These are phyloP conservation scores for Syrrhaptes paradoxus DNA, from an alignment of 2,113 vertebrate genomes.

Conservation along the genomic window DNA sequence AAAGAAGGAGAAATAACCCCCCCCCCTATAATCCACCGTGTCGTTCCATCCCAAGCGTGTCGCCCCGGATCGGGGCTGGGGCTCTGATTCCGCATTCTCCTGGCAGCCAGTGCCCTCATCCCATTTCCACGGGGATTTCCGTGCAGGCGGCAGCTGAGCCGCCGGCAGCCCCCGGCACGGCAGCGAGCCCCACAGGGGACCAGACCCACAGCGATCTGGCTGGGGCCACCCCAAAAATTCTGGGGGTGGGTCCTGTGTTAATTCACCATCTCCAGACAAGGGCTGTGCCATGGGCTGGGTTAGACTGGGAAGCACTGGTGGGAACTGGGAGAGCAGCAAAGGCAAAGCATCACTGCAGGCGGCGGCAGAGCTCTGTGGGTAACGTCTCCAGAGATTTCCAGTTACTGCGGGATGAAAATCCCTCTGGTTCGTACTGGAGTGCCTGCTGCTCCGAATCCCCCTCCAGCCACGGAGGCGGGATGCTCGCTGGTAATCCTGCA, in stretches of 20 bases:
- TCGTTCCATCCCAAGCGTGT: conserved; percentile 61
- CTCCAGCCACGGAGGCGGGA: conserved; percentile 27
- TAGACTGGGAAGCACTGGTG: not conserved
- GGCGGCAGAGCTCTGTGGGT: not conserved
- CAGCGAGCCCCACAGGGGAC: not conserved
- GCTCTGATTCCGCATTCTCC: conserved; percentile 71
- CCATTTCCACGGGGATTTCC: conserved; percentile 76
- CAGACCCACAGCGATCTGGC: fast-evolving
- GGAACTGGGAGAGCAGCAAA: not conserved
- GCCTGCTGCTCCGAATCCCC: conserved; percentile 7
- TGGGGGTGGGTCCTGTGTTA: not conserved
- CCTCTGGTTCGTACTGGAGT: not conserved
- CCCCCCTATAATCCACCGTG: conserved; percentile 5
- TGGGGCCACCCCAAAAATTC: not conserved
- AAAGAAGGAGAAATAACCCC: conserved; percentile 51
- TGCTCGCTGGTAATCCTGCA: conserved; percentile 27
- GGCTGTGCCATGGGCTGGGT: not conserved
- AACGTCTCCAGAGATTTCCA: not conserved
- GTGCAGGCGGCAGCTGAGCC: conserved; percentile 66
- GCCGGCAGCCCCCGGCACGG: not conserved
- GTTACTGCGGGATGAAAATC: not conserved
- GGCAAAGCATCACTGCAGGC: not conserved
- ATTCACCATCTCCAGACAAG: not conserved
- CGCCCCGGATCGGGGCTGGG: conserved; percentile 26
- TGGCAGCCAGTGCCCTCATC: conserved; percentile 74